These are phyloP conservation scores for Galagoides demidoff DNA, from an alignment of 2,797 vertebrate species.

Conservation along the genomic window DNA sequence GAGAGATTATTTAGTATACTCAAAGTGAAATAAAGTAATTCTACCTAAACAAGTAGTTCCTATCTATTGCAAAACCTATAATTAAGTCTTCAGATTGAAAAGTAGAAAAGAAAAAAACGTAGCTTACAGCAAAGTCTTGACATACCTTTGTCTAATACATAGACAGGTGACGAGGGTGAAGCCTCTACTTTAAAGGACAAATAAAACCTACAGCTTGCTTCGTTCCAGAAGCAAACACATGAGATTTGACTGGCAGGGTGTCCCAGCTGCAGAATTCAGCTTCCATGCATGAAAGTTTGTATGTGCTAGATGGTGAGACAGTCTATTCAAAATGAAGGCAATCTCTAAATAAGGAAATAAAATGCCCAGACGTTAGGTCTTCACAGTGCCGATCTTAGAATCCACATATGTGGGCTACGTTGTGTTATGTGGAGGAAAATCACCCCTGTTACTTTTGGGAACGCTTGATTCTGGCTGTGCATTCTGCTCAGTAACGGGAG, in stretches of 20 bases:
- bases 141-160: conserved; percentile 12
- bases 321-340: not conserved
- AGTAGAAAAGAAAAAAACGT: not conserved
- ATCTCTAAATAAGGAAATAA: not conserved
- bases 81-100: conserved; percentile 21
- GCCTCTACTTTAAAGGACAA: conserved; percentile 11
- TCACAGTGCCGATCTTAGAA: not conserved
- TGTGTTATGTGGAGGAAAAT: not conserved
- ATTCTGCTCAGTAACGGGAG: not conserved
- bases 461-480: not conserved
- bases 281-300: not conserved
- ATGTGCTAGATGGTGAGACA: not conserved
- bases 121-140: conserved; percentile 16
- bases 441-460: not conserved
- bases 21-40: conserved; percentile 29
- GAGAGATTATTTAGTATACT: not conserved
- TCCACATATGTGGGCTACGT: not conserved
- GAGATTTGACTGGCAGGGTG: not conserved
- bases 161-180: not conserved
- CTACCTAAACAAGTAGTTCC: not conserved
- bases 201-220: not conserved
- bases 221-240: not conserved
- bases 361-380: not conserved
- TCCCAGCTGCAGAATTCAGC: not conserved
- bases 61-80: conserved; percentile 29